Conservation (phyloP, 2,113 vertebrate genomes). For the Phyllostomus discolor region DNA sequence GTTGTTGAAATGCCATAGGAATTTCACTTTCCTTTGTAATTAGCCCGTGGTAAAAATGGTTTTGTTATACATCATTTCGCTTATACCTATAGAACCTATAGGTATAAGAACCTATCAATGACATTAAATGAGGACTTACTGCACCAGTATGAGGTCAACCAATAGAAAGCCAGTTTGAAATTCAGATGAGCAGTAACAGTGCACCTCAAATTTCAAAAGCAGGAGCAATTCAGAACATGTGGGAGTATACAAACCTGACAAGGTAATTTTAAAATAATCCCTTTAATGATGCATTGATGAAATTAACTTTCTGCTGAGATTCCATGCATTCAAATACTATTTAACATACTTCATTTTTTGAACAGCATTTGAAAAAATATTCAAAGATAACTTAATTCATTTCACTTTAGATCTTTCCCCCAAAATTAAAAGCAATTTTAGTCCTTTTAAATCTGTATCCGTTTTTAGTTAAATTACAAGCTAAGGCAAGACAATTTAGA, state of each 20-base stretch:
- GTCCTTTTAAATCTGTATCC: conserved; percentile 44
- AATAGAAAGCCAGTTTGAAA: neutral
- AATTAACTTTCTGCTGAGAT: conserved; percentile 41
- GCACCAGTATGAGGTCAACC: neutral
- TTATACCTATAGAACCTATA: no score
- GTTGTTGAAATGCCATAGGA: neutral
- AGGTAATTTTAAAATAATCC: conserved; percentile 8
- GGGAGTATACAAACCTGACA: neutral
- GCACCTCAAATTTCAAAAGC: neutral
- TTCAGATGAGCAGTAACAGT: neutral
- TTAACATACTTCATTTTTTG: conserved; percentile 46
- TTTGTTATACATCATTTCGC: neutral
- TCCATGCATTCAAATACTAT: conserved; percentile 41
- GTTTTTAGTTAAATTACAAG: conserved; percentile 64
- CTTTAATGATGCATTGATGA: neutral
- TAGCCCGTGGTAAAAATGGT: neutral
- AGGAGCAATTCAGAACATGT: neutral
- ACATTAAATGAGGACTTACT: neutral
- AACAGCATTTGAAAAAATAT: conserved; percentile 56
- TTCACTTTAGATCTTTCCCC: conserved; percentile 58
- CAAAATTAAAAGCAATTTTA: conserved; percentile 48
- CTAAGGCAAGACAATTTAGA: conserved; percentile 55
- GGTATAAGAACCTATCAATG: neutral
- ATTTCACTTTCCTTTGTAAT: neutral
- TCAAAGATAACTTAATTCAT: conserved; percentile 55